phyloP scores from a whole-genome alignment of 2,888 invertebrate genomes.

The Lycaena phlaeas region DNA sequence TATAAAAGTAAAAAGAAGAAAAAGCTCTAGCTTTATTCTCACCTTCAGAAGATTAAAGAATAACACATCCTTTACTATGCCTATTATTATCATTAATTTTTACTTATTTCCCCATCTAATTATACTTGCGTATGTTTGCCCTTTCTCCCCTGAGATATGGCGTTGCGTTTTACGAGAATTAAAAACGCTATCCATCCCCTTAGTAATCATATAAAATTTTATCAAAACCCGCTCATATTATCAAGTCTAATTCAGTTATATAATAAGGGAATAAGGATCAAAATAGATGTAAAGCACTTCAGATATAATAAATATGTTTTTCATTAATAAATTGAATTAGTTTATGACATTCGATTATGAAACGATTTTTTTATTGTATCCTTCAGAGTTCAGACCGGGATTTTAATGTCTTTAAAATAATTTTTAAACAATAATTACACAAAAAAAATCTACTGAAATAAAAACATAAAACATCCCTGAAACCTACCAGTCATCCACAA shows the following conservation, averaged over 20 bases:
- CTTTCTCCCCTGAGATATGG: constrained; percentile 53
- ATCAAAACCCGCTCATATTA: constrained; percentile 7
- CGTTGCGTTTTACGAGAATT: constrained; percentile 59
- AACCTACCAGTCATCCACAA: no score
- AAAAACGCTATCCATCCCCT: constrained; percentile 34
- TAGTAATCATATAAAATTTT: constrained; percentile 17
- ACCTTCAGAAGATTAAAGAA: no score
- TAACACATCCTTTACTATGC: no score
- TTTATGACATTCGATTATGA: constrained; percentile 4
- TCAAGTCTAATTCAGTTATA: not conserved
- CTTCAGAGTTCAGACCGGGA: no score
- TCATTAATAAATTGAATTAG: constrained; percentile 4
- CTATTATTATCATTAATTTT: no score
- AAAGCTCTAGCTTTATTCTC: no score
- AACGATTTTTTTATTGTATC: no score
- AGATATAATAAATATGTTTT: not conserved
- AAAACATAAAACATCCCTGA: no score
- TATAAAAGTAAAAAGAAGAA: no score
- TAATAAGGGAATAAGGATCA: not conserved
- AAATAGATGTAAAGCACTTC: not conserved
- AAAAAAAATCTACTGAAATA: no score
- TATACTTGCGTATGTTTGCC: constrained; percentile 37
- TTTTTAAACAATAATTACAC: no score
- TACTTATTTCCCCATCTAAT: not conserved
- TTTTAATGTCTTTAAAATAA: no score